Conservation (phyloP, 2,888 invertebrate species). For the Colletes collaris region DNA sequence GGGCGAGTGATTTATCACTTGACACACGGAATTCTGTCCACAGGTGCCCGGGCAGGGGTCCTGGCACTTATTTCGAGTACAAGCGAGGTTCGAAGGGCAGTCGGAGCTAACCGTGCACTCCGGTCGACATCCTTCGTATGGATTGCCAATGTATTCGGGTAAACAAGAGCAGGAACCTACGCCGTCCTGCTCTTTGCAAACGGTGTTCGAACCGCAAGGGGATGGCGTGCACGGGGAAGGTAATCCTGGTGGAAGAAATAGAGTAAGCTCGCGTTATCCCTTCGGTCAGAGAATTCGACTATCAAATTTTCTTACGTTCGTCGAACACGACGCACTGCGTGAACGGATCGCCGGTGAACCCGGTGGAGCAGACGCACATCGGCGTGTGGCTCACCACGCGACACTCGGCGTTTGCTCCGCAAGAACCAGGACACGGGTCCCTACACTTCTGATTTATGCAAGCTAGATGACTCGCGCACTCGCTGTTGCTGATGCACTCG, state of each 20-base stretch:
- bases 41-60: constrained; percentile 91
- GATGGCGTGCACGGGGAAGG: constrained; percentile 87
- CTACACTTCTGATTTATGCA: constrained; percentile 90
- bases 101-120: constrained; percentile 92
- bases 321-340: constrained; percentile 84
- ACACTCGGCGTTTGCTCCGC: constrained; percentile 89
- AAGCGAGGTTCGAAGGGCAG: constrained; percentile 89
- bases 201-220: constrained; percentile 90
- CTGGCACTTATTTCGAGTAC: constrained; percentile 90
- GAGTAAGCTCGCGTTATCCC: background rate
- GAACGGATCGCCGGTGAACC: constrained; percentile 88
- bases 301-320: constrained; percentile 79
- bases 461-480: constrained; percentile 88
- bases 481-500: constrained; percentile 90
- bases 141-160: constrained; percentile 89
- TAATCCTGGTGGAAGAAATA: constrained; percentile 20
- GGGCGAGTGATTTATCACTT: constrained; percentile 83
- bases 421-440: constrained; percentile 91
- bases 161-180: constrained; percentile 91
- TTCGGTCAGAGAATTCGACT: background rate
- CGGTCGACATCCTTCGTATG: constrained; percentile 89
- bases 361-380: constrained; percentile 85
- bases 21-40: constrained; percentile 85
- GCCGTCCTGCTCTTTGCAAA: constrained; percentile 89
- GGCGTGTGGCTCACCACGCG: constrained; percentile 88